These are phyloP conservation scores for Adrianichthys oophorus DNA, from an alignment of 2,797 vertebrate genomes.

Conservation along the genomic window DNA sequence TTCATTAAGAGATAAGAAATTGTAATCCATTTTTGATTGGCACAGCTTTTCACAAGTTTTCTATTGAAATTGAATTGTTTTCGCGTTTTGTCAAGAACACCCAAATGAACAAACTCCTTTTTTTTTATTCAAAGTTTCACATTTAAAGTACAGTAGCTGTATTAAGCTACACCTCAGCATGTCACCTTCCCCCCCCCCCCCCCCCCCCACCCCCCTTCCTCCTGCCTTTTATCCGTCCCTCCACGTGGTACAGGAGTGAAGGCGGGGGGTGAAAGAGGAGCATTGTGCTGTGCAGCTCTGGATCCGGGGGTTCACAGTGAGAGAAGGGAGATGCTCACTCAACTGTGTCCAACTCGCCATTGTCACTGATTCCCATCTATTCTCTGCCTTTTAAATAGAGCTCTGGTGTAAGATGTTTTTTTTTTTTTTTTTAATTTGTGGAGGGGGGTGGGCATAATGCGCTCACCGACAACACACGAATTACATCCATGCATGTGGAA, in stretches of 20 bases:
- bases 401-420: conserved; percentile 76
- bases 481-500: conserved; percentile 65
- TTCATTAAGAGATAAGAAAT: too few species aligned
- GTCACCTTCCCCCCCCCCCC: conserved; percentile 38
- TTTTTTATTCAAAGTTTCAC: not conserved
- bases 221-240: conserved; percentile 78
- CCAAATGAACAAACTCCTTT: too few species aligned
- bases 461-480: conserved; percentile 61
- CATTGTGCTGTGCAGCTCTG: conserved; percentile 79
- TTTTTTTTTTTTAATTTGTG: conserved; percentile 4
- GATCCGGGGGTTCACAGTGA: conserved; percentile 80
- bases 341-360: conserved; percentile 85
- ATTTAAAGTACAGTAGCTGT: conserved; percentile 17
- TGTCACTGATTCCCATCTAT: conserved; percentile 84
- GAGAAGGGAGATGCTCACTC: conserved; percentile 84
- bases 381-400: conserved; percentile 85
- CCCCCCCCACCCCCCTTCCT: conserved; percentile 32
- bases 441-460: conserved; percentile 34
- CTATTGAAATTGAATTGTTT: too few species aligned
- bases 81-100: too few species aligned
- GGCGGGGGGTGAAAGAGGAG: conserved; percentile 80
- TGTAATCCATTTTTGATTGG: too few species aligned
- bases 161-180: conserved; percentile 76
- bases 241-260: conserved; percentile 83
- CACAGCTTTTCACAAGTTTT: too few species aligned